These are phyloP conservation scores for Bostrychus sinensis DNA, from an alignment of 2,113 vertebrate genomes.

Conservation along the genomic window DNA sequence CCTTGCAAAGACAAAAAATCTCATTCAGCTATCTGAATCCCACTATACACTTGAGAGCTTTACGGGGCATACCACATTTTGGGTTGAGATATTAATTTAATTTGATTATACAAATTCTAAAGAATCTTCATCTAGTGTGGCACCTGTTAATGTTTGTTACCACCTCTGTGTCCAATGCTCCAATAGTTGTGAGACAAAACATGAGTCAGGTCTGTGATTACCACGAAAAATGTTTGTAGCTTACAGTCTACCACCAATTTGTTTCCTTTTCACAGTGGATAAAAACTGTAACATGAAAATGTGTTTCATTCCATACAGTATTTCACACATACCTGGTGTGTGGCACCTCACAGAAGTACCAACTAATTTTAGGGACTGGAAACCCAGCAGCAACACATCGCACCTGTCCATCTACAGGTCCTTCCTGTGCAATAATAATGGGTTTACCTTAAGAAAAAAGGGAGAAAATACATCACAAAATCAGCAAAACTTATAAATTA, in stretches of 20 bases:
- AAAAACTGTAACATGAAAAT: not conserved
- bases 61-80: too few species aligned
- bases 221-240: not conserved
- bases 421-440: conserved; percentile 87
- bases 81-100: too few species aligned
- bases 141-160: conserved; percentile 15
- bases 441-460: conserved; percentile 85
- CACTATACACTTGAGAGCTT: too few species aligned
- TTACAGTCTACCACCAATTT: not conserved
- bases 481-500: too few species aligned
- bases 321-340: conserved; percentile 83
- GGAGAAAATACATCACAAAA: not conserved
- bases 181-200: conserved; percentile 8
- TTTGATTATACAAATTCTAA: conserved; percentile 19
- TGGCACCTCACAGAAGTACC: conserved; percentile 89
- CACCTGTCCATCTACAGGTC: conserved; percentile 87
- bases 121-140: not conserved
- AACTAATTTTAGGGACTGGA: conserved; percentile 90
- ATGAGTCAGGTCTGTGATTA: not conserved
- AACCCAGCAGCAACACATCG: conserved; percentile 90
- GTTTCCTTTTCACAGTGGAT: not conserved
- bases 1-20: too few species aligned
- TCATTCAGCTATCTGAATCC: too few species aligned
- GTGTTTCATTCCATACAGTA: not conserved
- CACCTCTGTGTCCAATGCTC: conserved; percentile 9